A percentile compares a stretch with the other conserved stretches of the same genome.
Conservation (phyloP, 2,888 invertebrate genomes). For the Zhuqinia jingwanae region DNA sequence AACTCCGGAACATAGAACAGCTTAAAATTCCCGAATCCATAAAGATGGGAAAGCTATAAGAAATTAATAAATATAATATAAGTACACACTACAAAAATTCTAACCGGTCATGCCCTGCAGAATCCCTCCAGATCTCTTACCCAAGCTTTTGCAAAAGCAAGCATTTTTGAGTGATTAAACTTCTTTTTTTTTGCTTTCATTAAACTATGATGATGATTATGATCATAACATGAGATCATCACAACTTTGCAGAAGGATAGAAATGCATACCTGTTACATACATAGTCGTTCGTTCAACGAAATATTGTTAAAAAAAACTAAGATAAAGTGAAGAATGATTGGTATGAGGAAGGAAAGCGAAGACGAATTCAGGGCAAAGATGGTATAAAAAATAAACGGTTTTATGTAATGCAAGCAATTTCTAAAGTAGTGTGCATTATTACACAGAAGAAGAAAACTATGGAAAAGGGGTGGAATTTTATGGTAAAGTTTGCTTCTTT, state of each 20-base stretch:
- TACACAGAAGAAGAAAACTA: background rate
- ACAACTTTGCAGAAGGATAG: background rate
- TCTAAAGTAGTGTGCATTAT: no score
- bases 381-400: background rate
- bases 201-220: background rate
- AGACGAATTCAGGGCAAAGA: background rate
- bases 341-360: background rate
- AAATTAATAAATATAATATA: background rate
- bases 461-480: slow-evolving; percentile 18
- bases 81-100: no score
- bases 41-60: background rate
- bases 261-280: no score
- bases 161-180: no score
- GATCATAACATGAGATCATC: slow-evolving; percentile 1
- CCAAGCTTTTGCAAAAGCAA: no score
- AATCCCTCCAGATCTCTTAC: no score
- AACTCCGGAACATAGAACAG: background rate
- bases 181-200: no score
- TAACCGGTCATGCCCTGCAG: no score
- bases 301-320: no score
- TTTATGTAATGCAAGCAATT: background rate
- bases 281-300: no score
- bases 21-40: slow-evolving; percentile 3
- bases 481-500: background rate
- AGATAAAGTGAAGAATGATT: no score